phyloP scores from a whole-genome alignment of 64 coral and sea anemone genomes.

The Stichodactyla mertensii region DNA sequence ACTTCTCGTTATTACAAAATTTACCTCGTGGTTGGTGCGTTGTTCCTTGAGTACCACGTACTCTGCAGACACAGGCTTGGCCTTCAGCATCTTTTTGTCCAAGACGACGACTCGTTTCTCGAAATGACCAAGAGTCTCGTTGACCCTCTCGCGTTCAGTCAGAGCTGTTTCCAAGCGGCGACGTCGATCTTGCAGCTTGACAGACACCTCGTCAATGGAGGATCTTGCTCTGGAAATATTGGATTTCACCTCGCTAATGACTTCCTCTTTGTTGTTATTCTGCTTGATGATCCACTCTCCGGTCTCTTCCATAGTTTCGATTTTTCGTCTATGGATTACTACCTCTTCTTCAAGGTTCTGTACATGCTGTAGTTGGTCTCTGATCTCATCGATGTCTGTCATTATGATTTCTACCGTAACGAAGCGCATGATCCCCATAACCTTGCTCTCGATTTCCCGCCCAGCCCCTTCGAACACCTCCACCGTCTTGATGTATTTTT shows the following conservation, averaged over 20 bases:
- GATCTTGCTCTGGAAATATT: slow-evolving; percentile 67
- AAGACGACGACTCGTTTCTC: slow-evolving; percentile 51
- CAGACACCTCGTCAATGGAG: slow-evolving; percentile 77
- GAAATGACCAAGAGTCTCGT: slow-evolving; percentile 75
- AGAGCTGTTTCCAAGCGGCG: slow-evolving; percentile 83
- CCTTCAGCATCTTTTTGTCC: slow-evolving; percentile 62
- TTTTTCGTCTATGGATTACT: slow-evolving; percentile 84
- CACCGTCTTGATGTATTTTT: slow-evolving; percentile 87
- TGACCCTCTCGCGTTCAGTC: slow-evolving; percentile 70
- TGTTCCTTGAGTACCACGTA: slow-evolving; percentile 81
- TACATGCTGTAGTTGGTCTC: slow-evolving; percentile 82
- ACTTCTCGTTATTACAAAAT: neutral
- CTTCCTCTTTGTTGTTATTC: slow-evolving; percentile 67
- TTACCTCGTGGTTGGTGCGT: slow-evolving; percentile 62
- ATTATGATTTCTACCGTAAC: slow-evolving; percentile 82
- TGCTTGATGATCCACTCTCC: slow-evolving; percentile 91
- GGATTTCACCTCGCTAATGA: slow-evolving; percentile 77
- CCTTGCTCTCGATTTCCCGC: slow-evolving; percentile 70
- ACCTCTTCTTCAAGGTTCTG: slow-evolving; percentile 96
- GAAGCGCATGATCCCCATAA: slow-evolving; percentile 84
- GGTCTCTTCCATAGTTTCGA: slow-evolving; percentile 90
- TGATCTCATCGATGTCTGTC: slow-evolving; percentile 81
- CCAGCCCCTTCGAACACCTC: slow-evolving; percentile 82
- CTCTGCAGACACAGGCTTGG: slow-evolving; percentile 80
- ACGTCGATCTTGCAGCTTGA: slow-evolving; percentile 70